Evolutionary conservation across 2,797 vertebrate genomes (phyloP).

Genomic region (Euthynnus affinis): DNA sequence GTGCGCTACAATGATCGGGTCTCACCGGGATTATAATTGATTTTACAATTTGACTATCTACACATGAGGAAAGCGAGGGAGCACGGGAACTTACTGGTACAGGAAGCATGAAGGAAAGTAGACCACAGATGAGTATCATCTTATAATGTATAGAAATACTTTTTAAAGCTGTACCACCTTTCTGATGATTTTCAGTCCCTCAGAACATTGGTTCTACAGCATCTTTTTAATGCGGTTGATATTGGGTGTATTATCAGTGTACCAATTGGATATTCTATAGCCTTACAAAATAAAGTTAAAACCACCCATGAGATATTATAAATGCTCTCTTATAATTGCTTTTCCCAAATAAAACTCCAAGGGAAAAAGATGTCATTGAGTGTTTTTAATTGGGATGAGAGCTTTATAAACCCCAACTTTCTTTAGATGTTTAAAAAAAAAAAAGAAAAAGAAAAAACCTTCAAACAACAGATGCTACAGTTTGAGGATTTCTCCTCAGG

Average conservation of each 20-base stretch:
- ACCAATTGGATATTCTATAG: constrained; percentile 39
- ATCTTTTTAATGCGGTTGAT: neutral
- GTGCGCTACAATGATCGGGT: neutral
- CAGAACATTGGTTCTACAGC: neutral
- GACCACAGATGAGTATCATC: neutral
- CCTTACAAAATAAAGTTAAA: constrained; percentile 31
- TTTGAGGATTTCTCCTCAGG: constrained; percentile 61
- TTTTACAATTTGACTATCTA: constrained; percentile 17
- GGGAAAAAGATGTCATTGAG: constrained; percentile 50
- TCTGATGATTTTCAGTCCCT: neutral
- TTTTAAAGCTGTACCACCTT: neutral
- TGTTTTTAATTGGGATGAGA: constrained; percentile 64
- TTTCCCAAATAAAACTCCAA: constrained; percentile 31
- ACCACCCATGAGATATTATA: constrained; percentile 27
- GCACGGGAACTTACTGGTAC: neutral
- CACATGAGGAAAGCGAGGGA: neutral
- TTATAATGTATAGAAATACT: neutral
- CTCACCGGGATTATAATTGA: constrained; percentile 26
- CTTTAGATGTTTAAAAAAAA: constrained; percentile 14
- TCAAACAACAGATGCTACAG: constrained; percentile 66
- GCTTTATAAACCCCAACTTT: constrained; percentile 49
- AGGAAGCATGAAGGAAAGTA: constrained; percentile 2
- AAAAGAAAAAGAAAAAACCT: constrained; percentile 40
- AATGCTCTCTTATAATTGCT: constrained; percentile 31
- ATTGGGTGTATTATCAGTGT: neutral